Conservation (phyloP, 2,888 invertebrate species). For the Aspidiotus rigidus region DNA sequence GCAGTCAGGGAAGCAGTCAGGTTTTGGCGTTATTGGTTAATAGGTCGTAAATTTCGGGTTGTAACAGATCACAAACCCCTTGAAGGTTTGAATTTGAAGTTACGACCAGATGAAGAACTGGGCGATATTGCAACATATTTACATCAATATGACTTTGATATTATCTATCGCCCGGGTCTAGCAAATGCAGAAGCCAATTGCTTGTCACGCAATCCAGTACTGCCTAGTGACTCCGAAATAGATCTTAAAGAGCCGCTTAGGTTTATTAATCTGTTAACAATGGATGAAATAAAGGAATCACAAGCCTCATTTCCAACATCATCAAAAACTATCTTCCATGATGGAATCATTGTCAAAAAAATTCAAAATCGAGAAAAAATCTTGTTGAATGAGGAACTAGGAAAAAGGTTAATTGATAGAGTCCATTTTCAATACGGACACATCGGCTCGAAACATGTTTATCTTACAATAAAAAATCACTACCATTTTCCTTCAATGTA, state of each 20-base stretch:
- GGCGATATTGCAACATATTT: neutral
- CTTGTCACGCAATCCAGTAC: neutral
- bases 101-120: neutral
- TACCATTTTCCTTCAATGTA: neutral
- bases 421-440: conserved; percentile 13
- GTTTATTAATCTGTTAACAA: neutral
- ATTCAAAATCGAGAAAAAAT: neutral
- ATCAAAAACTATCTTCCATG: neutral
- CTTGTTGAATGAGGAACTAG: neutral
- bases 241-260: neutral
- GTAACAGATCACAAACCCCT: conserved; percentile 1
- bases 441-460: conserved; percentile 18
- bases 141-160: neutral
- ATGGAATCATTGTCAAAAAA: neutral
- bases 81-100: neutral
- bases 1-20: neutral
- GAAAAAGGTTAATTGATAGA: neutral
- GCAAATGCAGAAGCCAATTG: conserved; percentile 1
- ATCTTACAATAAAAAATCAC: neutral
- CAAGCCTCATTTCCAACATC: neutral
- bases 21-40: neutral
- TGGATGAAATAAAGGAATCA: neutral
- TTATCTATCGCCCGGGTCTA: neutral
- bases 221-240: neutral
- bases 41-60: neutral